These are phyloP conservation scores for Macrophya annulata DNA, from an alignment of 2,888 invertebrate genomes.

Conservation along the genomic window DNA sequence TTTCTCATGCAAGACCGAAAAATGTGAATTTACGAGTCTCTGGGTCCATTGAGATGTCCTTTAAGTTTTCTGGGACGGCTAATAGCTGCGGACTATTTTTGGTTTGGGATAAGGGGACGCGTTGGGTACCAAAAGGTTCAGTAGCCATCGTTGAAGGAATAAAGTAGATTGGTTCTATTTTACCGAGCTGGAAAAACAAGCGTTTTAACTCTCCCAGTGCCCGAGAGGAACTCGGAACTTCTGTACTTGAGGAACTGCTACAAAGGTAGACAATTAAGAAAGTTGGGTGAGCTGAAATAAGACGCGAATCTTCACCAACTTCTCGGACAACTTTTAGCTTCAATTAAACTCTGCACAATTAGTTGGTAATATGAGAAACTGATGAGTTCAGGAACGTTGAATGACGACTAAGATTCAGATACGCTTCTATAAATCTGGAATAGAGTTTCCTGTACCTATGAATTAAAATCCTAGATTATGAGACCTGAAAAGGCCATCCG, in stretches of 20 bases:
- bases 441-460: background rate
- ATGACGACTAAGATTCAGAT: background rate
- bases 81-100: constrained; percentile 43
- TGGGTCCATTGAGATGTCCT: constrained; percentile 45
- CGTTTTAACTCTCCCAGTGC: constrained; percentile 28
- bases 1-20: constrained; percentile 31
- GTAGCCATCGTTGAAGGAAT: constrained; percentile 24
- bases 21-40: constrained; percentile 45
- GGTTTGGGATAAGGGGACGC: constrained; percentile 28
- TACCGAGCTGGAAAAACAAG: constrained; percentile 27
- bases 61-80: constrained; percentile 43
- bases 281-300: constrained; percentile 44
- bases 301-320: constrained; percentile 27
- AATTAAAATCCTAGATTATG: background rate
- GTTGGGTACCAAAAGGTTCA: constrained; percentile 33
- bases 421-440: background rate
- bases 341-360: constrained; percentile 20
- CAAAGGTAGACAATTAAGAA: constrained; percentile 42
- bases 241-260: constrained; percentile 17
- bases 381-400: background rate
- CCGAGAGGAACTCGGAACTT: background rate
- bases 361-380: constrained; percentile 41
- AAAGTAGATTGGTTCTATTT: constrained; percentile 44
- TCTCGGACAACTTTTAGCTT: constrained; percentile 19
- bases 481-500: background rate